These are phyloP conservation scores for Anniella stebbinsi DNA, from an alignment of 2,797 vertebrate genomes.

Conservation along the genomic window DNA sequence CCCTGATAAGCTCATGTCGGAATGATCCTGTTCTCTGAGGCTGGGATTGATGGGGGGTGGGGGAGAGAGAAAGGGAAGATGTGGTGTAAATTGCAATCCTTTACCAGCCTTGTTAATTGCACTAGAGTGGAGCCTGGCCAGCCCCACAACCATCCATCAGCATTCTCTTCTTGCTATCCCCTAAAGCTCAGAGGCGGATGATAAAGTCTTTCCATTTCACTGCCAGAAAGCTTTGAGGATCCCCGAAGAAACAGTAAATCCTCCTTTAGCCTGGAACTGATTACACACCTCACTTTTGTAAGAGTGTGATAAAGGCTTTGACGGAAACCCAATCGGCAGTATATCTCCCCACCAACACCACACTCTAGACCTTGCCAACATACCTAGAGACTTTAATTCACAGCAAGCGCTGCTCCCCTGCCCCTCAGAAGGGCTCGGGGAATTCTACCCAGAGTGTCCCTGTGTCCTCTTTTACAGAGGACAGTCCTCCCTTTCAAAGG, in stretches of 20 bases:
- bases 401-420: background rate
- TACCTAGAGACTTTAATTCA: background rate
- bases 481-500: too few relatives aligned
- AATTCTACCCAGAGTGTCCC: too few relatives aligned
- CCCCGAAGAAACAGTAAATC: conserved; percentile 38
- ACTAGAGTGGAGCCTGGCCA: background rate
- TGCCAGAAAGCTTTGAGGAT: conserved; percentile 39
- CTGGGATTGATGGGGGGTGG: background rate
- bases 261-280: conserved; percentile 33
- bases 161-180: background rate
- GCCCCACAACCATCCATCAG: background rate
- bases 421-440: background rate
- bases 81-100: background rate
- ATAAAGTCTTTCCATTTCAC: conserved; percentile 26
- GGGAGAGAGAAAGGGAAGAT: background rate
- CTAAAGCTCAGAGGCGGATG: conserved; percentile 20
- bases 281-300: conserved; percentile 33
- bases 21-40: conserved; percentile 11
- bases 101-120: conserved; percentile 6
- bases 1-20: background rate
- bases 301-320: conserved; percentile 26
- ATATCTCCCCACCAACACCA: background rate
- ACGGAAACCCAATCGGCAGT: background rate
- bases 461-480: too few relatives aligned
- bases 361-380: background rate